phyloP scores from a whole-genome alignment of 2,888 invertebrate genomes.

The Tillus elongatus region DNA sequence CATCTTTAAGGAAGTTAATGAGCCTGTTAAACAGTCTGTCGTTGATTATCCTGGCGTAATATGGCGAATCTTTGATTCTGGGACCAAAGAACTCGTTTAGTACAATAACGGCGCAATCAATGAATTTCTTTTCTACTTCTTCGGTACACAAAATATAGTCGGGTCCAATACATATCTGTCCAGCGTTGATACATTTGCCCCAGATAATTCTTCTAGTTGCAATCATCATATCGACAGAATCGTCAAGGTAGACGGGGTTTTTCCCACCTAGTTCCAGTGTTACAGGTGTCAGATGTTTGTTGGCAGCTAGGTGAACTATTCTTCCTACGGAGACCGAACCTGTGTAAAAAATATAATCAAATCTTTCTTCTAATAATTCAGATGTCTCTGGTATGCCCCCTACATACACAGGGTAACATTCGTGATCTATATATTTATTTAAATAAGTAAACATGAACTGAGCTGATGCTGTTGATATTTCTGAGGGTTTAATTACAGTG shows the following conservation, averaged over 20 bases:
- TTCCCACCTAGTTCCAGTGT: constrained; percentile 78
- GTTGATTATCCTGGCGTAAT: constrained; percentile 74
- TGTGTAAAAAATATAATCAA: constrained; percentile 96
- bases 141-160: constrained; percentile 84
- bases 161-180: constrained; percentile 95
- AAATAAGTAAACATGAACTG: constrained; percentile 62
- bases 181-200: constrained; percentile 90
- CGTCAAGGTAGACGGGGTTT: constrained; percentile 88
- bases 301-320: constrained; percentile 81
- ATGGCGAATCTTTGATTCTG: constrained; percentile 67
- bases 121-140: constrained; percentile 57
- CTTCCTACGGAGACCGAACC: constrained; percentile 81
- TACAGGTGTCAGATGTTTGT: constrained; percentile 82
- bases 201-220: constrained; percentile 79
- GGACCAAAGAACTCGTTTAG: constrained; percentile 77
- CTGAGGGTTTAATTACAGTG: constrained; percentile 89
- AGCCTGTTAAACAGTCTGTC: constrained; percentile 51
- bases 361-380: constrained; percentile 74
- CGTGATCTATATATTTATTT: constrained; percentile 86
- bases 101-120: constrained; percentile 47
- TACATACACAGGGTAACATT: constrained; percentile 69
- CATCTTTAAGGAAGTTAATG: constrained; percentile 54
- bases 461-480: constrained; percentile 66
- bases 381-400: constrained; percentile 83
- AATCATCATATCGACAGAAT: constrained; percentile 64